These are phyloP conservation scores for Schrankia costaestrigalis DNA, from an alignment of 2,888 invertebrate species.

Conservation along the genomic window DNA sequence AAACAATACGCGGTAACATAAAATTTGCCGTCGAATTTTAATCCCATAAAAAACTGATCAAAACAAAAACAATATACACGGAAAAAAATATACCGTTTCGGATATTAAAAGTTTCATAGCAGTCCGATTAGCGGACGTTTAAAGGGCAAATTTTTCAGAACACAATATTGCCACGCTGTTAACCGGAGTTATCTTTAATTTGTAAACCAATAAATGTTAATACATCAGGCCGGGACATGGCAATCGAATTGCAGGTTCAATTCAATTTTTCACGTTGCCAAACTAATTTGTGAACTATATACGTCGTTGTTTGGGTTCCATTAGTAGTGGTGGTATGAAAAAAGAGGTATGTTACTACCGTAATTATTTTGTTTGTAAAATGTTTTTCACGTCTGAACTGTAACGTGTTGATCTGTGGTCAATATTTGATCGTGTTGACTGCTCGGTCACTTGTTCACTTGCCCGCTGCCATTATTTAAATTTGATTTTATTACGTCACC, in stretches of 20 bases:
- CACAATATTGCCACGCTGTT: conserved; percentile 51
- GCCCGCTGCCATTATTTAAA: conserved; percentile 50
- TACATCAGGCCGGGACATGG: conserved; percentile 61
- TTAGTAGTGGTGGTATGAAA: too few relatives aligned
- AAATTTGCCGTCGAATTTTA: neutral
- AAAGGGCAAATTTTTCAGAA: conserved; percentile 29
- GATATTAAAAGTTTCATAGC: conserved; percentile 36
- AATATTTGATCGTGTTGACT: conserved; percentile 64
- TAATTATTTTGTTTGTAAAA: conserved; percentile 71
- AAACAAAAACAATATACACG: conserved; percentile 4
- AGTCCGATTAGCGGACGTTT: conserved; percentile 36
- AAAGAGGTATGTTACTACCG: conserved; percentile 41
- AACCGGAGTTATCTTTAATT: conserved; percentile 70
- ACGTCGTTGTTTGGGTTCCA: conserved; percentile 49
- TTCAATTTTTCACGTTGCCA: conserved; percentile 67
- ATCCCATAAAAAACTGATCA: conserved; percentile 8
- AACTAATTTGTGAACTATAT: conserved; percentile 76
- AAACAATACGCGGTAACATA: too few relatives aligned
- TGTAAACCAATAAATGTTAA: conserved; percentile 79
- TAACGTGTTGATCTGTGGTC: conserved; percentile 70
- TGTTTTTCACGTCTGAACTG: conserved; percentile 68
- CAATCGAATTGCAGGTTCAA: conserved; percentile 52
- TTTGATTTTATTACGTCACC: too few relatives aligned
- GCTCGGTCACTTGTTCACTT: conserved; percentile 34
- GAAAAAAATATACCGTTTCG: conserved; percentile 14